Evolutionary conservation across 2,113 vertebrate species (phyloP), one percentile per base, ranked within the genome.

Genomic region (Prietella phreatophila): DNA sequence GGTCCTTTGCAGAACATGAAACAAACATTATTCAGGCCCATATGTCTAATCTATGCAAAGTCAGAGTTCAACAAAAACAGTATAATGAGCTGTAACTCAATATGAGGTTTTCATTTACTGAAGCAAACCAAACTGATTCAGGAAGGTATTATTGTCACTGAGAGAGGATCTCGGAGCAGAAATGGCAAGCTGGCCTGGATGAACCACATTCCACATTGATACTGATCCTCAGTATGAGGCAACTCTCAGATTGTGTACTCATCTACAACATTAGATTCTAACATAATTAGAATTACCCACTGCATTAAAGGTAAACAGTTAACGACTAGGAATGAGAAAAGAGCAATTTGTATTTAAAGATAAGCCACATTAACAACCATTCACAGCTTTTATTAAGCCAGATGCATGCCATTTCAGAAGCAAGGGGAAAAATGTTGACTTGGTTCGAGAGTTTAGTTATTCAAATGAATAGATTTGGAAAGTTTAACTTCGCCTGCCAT

Each of bases 191-290:
- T 73, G 10, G 58, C 25, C 90, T 63, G 39, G 90, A 25, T 85
- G 79, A 50, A 86, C 85, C 5, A 67, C 89, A 90, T 89, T 88
- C 82, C 89, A 85, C 1, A 25, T 69, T 20, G 75, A 47, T 85
- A 9, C 50, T 19, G 17, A 69, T 25, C 10, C 50, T 71, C 33
- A 5, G 15, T 67, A 58, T 47, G 13, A 84, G 58, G 15, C 25
- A 47, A 33, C 50, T 17, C 39, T 76, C 69, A 58, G 9, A 30
- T 3, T 30, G 25, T 10, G 19, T 47, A 8, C 1, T 20, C 22
- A 50, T 27, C 71, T 13, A 42, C 36, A 42, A 8, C 67, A 22
- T 42, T 9, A 9, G 15, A 76, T 6, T 47, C 42, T 47, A 47
- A 47, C 42, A 47, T 47, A 75, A 17, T 58, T 10, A 8, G 5